phyloP scores from a whole-genome alignment of 2,888 invertebrate species.

The Venusia cambrica region DNA sequence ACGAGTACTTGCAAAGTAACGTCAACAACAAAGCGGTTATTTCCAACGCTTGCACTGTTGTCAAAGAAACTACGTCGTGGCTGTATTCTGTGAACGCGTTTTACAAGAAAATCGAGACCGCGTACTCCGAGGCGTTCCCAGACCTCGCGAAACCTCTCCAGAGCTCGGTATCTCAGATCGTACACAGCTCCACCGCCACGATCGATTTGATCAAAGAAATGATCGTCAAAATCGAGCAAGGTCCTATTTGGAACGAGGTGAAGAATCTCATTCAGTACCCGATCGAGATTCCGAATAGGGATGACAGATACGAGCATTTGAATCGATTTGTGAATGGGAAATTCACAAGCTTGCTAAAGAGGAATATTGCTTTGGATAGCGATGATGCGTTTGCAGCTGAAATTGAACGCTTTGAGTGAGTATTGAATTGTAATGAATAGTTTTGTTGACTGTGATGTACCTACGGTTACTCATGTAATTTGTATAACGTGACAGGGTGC shows the following conservation, averaged over 20 bases:
- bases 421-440: constrained; percentile 23
- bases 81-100: constrained; percentile 79
- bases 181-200: constrained; percentile 82
- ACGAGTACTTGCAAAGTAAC: constrained; percentile 34
- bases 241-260: constrained; percentile 48
- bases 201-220: constrained; percentile 76
- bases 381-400: constrained; percentile 37
- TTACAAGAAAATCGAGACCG: constrained; percentile 73
- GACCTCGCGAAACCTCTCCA: constrained; percentile 89
- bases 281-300: constrained; percentile 41
- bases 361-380: constrained; percentile 31
- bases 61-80: constrained; percentile 74
- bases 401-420: constrained; percentile 75
- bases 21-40: constrained; percentile 32
- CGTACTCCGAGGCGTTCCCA: constrained; percentile 85
- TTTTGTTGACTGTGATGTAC: no score
- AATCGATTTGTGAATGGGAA: constrained; percentile 64
- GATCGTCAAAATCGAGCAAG: constrained; percentile 54
- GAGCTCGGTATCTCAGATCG: constrained; percentile 84
- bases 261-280: constrained; percentile 78
- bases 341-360: constrained; percentile 56
- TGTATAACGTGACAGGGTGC: constrained; percentile 65
- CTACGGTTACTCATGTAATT: not conserved
- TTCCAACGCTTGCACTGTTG: constrained; percentile 45
- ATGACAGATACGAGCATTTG: constrained; percentile 53